Evolutionary conservation across 53 echinoderm and acorn worm genomes (phyloP), one percentile per base, ranked within the genome.

Genomic region (Zoroaster sp.): DNA sequence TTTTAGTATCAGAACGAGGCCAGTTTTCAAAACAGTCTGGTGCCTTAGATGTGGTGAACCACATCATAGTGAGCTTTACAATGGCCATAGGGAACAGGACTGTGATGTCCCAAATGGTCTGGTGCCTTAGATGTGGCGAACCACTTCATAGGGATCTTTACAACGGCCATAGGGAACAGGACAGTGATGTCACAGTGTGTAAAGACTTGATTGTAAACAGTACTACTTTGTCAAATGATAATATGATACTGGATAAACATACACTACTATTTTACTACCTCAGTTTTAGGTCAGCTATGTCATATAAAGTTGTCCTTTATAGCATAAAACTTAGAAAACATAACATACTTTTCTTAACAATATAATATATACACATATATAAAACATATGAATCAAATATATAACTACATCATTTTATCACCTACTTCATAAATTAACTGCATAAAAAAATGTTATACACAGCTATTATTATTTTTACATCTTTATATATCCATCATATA

Each of bases 341-440:
- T 69, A 83, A 83, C 69, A 83, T 83, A 69, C 28, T 83, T 69
- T 83, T 44, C 69, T 31, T 83, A 69, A 69, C 69, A 69, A 69
- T 83, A 83, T 83, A 83, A 43, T 69, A 47, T 77, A 51, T 74
- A 74, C 40, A 83, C 68, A 83, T 83, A 69, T 83, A 83, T 83
- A 83, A 69, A 83, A 83, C 68, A 83, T 83, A 68, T 69, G 83
- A 83, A 83, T 83, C 83, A 83, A 83, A 83, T 83, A 83, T 83
- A 83, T 83, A 83, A 46, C 83, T 83, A 83, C 83, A 40, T 44
- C 28, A 63, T 17, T 13, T 81, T 66, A 66, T 65, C 37, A 30
- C 30, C 41, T 52, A 41, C 66, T 63, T 83, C 83, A 83, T 83
- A 83, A 83, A 83, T 83, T 83, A 83, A 68, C 66, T 68, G 38